These are phyloP conservation scores for Erebia ligea DNA, from an alignment of 2,888 invertebrate species.

Conservation along the genomic window DNA sequence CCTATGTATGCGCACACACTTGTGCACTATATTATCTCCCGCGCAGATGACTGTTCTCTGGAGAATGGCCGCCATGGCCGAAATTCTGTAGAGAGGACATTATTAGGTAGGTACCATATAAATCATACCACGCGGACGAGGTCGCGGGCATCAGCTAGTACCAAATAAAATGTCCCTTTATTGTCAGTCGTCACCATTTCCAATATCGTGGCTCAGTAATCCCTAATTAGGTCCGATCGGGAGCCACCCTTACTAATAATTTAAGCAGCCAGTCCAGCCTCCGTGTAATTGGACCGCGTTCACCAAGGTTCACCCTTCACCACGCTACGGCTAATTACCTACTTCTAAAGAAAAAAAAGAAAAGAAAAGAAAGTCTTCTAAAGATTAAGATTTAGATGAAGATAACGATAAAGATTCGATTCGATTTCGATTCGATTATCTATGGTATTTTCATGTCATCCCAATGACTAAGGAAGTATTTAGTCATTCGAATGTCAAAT, in stretches of 20 bases:
- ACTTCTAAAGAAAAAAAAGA: no score
- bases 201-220: slow-evolving; percentile 31
- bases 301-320: slow-evolving; percentile 32
- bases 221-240: slow-evolving; percentile 35
- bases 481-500: no score
- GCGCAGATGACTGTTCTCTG: no score
- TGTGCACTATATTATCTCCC: background rate
- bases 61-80: no score
- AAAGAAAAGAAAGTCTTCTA: slow-evolving; percentile 29
- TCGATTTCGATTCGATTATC: no score
- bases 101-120: no score
- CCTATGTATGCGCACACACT: background rate
- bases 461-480: no score
- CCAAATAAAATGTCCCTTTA: slow-evolving; percentile 10
- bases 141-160: background rate
- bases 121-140: no score
- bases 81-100: no score
- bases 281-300: slow-evolving; percentile 28
- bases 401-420: background rate
- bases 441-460: no score
- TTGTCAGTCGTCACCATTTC: slow-evolving; percentile 5
- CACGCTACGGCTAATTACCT: slow-evolving; percentile 41
- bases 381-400: slow-evolving; percentile 8
- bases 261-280: slow-evolving; percentile 36
- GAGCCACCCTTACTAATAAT: slow-evolving; percentile 46